Conservation (phyloP, 2,113 vertebrate genomes). For the Atrichornis clamosus region DNA sequence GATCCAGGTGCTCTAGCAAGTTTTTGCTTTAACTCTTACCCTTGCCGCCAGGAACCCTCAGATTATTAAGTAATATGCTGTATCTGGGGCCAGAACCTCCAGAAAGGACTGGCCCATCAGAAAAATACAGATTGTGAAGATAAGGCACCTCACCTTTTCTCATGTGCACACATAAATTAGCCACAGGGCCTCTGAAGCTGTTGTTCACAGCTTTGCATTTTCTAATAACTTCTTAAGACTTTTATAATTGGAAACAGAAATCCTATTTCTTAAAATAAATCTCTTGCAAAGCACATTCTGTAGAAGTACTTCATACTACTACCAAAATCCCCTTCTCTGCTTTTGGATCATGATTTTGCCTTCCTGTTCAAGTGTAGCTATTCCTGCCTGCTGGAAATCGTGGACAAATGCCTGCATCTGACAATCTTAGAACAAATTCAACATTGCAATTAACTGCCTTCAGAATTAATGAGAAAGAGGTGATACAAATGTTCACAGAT, state of each 20-base stretch:
- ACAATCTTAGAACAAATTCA: not conserved
- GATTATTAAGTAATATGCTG: not conserved
- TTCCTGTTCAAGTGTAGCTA: not conserved
- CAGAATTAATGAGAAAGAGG: not conserved
- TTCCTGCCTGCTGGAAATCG: not conserved
- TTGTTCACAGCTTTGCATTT: not conserved
- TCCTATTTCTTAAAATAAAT: not conserved
- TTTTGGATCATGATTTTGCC: not conserved
- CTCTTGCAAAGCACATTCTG: not conserved
- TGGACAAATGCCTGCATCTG: not conserved
- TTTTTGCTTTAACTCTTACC: not conserved
- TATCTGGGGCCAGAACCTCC: not conserved
- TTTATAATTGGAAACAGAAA: not conserved
- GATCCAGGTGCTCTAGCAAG: not conserved
- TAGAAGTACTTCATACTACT: not conserved
- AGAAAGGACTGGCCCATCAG: not conserved
- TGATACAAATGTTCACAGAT: fast-evolving
- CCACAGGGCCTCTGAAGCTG: not conserved
- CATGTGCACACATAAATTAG: not conserved
- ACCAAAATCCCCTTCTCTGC: not conserved
- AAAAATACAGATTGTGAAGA: not conserved
- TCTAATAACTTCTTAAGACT: not conserved
- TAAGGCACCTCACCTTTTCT: not conserved
- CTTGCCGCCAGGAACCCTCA: not conserved
- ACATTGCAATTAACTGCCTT: not conserved